Percentiles rank a stretch among this genome's conserved stretches.
These are phyloP conservation scores for Martes martes DNA, from an alignment of 2,113 vertebrate species.

Conservation along the genomic window DNA sequence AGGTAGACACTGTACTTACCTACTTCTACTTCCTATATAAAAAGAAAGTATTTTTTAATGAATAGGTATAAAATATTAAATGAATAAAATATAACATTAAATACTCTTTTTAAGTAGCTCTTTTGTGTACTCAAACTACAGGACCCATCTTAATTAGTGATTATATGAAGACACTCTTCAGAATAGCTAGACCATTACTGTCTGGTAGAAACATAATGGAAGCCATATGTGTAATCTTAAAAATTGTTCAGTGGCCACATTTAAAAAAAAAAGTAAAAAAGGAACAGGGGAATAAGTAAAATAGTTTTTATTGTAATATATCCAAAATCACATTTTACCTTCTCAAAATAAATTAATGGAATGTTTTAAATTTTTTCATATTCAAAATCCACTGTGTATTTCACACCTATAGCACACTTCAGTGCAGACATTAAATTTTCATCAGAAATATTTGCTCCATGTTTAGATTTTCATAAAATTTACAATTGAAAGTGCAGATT, in stretches of 20 bases:
- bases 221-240: not conserved
- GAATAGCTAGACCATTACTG: not conserved
- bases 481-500: not conserved
- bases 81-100: not conserved
- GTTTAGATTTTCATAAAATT: not conserved
- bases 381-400: not conserved
- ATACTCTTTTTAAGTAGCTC: not conserved
- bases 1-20: not conserved
- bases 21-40: not conserved
- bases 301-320: not conserved
- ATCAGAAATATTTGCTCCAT: not conserved
- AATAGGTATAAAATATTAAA: not conserved
- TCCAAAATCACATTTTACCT: not conserved
- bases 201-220: not conserved
- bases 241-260: not conserved
- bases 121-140: not conserved
- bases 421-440: not conserved
- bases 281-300: not conserved
- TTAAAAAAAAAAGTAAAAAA: not conserved
- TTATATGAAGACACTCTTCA: not conserved
- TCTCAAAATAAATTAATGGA: not conserved
- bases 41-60: not conserved
- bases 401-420: not conserved
- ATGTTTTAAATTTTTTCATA: not conserved
- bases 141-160: not conserved